A percentile compares a stretch with the other conserved stretches of the same genome.
These are phyloP conservation scores for Ceyx cyanopectus DNA, from an alignment of 2,113 vertebrate genomes.

Conservation along the genomic window DNA sequence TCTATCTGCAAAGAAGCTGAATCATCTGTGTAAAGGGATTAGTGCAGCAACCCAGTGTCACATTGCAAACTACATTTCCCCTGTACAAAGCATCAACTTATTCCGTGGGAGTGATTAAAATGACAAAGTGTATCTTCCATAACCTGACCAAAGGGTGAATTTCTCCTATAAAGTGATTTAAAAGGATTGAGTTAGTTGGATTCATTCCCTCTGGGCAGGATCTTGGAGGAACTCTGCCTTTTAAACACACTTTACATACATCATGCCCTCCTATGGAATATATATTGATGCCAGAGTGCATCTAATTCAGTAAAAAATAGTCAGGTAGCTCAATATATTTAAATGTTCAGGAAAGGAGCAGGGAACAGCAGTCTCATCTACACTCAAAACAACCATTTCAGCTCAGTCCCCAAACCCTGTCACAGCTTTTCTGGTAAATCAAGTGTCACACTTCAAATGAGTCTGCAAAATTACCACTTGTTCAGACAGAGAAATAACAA, in stretches of 20 bases:
- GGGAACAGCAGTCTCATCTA: background rate
- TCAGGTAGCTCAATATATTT: background rate
- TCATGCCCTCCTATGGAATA: background rate
- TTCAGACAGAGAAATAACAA: background rate
- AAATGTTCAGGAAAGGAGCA: background rate
- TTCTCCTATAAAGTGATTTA: constrained; percentile 11
- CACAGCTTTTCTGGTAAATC: background rate
- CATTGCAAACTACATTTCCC: background rate
- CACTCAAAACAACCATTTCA: background rate
- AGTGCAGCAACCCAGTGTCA: background rate
- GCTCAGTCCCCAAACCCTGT: background rate
- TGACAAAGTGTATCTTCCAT: background rate
- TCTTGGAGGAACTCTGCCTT: constrained; percentile 16
- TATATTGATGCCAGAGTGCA: background rate
- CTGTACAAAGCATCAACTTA: background rate
- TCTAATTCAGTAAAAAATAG: background rate
- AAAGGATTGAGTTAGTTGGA: background rate
- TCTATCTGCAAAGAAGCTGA: background rate
- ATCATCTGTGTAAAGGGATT: background rate
- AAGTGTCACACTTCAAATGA: background rate
- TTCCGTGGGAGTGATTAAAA: background rate
- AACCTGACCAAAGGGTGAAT: background rate
- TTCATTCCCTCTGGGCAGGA: background rate
- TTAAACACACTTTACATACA: background rate
- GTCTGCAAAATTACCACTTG: background rate